Conservation (phyloP, 37 sponge, comb jelly and placozoan species). For the Ianthella basta region DNA sequence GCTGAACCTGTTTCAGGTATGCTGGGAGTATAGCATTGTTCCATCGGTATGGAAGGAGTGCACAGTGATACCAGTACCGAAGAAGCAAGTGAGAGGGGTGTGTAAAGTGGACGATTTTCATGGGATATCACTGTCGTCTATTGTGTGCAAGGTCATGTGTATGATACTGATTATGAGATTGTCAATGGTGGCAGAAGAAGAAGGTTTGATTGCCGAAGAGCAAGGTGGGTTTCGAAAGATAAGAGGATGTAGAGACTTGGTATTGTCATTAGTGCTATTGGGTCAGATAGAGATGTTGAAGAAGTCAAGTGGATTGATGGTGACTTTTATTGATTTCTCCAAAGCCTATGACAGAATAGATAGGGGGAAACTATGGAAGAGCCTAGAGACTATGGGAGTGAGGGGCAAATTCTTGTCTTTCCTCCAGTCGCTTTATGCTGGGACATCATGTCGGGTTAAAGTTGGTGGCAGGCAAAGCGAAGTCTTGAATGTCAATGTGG, state of each 20-base stretch:
- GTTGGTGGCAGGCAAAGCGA: too few species aligned
- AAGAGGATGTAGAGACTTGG: slow-evolving; percentile 25
- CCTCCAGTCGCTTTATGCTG: slow-evolving; percentile 18
- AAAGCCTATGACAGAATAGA: slow-evolving; percentile 29
- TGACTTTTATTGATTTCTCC: slow-evolving; percentile 14
- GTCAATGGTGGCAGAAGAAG: slow-evolving; percentile 24
- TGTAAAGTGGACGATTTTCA: slow-evolving; percentile 22
- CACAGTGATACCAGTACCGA: slow-evolving; percentile 15
- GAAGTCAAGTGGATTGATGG: slow-evolving; percentile 17
- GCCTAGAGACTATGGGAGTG: slow-evolving; percentile 28
- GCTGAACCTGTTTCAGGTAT: slow-evolving; percentile 27
- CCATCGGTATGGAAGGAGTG: slow-evolving; percentile 27
- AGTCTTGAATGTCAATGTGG: too few species aligned
- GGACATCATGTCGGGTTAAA: slow-evolving; percentile 17
- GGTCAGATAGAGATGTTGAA: slow-evolving; percentile 25
- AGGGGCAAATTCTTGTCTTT: slow-evolving; percentile 12
- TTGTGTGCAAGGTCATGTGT: slow-evolving; percentile 18
- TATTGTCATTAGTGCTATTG: slow-evolving; percentile 29
- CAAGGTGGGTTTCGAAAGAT: slow-evolving; percentile 25
- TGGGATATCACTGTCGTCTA: slow-evolving; percentile 22
- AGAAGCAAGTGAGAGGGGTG: slow-evolving; percentile 27
- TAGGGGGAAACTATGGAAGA: too few species aligned
- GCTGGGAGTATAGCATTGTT: slow-evolving; percentile 25
- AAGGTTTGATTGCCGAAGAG: slow-evolving; percentile 11
- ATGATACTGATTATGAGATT: slow-evolving; percentile 20